Base-by-base conservation (phyloP, 2,888 invertebrate genomes). In the Plemyria rubiginata region DNA sequence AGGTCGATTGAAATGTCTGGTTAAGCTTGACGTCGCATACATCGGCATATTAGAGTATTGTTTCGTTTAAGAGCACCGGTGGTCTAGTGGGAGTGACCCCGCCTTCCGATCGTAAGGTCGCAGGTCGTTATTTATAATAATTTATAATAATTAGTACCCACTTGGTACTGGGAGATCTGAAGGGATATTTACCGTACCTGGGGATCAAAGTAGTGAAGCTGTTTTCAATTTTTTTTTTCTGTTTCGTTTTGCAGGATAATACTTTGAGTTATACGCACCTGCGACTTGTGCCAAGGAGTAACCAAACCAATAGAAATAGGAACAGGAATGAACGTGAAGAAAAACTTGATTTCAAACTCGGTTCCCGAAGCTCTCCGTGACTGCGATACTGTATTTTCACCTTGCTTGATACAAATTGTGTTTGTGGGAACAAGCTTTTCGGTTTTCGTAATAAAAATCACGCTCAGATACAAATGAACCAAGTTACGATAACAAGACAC, bases 1-100 rank as follows among this genome's bases (percentile, higher is more conserved):
- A 78, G 87, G 88, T 85, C 87, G 79, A 73, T 50, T 60, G 40
- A 55, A 63, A 77, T 74, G 84, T 86, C 84, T 85, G 81, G 83
- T 86, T 86, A 81, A 78, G 76, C 78, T 78, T 68, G 73, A 73
- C 68, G 70, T 73, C 59, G 63, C 73, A 64, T 71, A 69, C 55
- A 66, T 72, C 73, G 67, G 67, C 70, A 74, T 76, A 74, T 77
- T 76, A 70, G 71, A 75, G 77, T 77, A 77, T 78, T 78, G 74
- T 79, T 77, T 73, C 67, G 56, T 67, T 71, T 63, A n/a, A n/a
- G n/a, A n/a, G n/a, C n/a, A n/a, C n/a, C n/a, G n/a, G n/a, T n/a
- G n/a, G n/a, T n/a, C n/a, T n/a, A n/a, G n/a, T n/a, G n/a, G n/a
- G n/a, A n/a, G n/a, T n/a, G n/a, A n/a, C n/a, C n/a, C n/a, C n/a